These are phyloP conservation scores for Sebastes fasciatus DNA, from an alignment of 2,113 vertebrate species.

Conservation along the genomic window DNA sequence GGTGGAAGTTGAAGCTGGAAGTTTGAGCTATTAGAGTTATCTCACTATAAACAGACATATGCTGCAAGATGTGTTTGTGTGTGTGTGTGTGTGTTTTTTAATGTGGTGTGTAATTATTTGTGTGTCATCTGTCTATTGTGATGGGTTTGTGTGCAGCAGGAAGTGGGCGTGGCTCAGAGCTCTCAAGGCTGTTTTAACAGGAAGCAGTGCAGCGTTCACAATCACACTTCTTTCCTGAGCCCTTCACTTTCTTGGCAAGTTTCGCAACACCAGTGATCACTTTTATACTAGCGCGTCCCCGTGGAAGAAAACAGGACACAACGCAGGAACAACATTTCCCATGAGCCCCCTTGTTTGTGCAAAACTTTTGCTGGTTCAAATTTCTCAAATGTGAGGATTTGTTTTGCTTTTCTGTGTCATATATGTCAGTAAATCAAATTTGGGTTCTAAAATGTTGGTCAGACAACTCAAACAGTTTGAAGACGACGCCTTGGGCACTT, in stretches of 20 bases:
- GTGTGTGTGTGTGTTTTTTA: neutral
- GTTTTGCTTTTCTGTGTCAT: neutral
- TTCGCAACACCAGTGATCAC: conserved; percentile 18
- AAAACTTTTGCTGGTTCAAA: neutral
- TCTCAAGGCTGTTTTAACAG: conserved; percentile 61
- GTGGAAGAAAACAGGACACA: neutral
- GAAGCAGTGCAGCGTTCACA: conserved; percentile 65
- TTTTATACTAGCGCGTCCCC: neutral
- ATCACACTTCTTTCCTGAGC: conserved; percentile 61
- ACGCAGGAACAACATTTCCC: conserved; percentile 15
- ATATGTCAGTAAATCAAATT: neutral
- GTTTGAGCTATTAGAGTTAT: neutral
- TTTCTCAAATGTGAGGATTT: neutral
- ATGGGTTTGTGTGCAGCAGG: conserved; percentile 53
- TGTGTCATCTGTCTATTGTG: conserved; percentile 50
- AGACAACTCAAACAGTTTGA: neutral
- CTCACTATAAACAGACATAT: neutral
- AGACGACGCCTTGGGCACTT: neutral
- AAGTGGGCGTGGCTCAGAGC: conserved; percentile 49
- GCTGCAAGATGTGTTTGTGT: neutral
- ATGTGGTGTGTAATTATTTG: neutral
- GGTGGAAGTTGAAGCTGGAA: conserved; percentile 19
- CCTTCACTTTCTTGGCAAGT: conserved; percentile 32
- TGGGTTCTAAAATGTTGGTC: neutral
- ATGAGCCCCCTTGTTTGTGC: neutral